A percentile compares a stretch with the other conserved stretches of the same genome.
phyloP scores from a whole-genome alignment of 2,888 invertebrate genomes.

The Lepidocyrtinus sp. region DNA sequence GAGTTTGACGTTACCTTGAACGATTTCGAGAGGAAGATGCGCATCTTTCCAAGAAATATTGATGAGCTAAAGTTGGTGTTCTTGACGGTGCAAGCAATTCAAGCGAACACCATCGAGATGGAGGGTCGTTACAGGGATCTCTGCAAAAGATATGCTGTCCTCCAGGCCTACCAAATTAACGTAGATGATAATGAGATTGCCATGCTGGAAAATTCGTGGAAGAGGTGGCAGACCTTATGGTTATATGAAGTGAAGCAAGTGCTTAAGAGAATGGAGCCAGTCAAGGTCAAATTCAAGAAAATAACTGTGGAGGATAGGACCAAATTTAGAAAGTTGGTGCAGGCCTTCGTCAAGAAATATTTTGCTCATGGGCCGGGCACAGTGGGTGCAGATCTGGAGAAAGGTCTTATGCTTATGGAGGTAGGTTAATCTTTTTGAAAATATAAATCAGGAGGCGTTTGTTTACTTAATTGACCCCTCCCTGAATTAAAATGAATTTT shows the following conservation, averaged over 20 bases:
- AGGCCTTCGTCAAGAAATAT: conserved; percentile 82
- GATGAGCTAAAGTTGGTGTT: conserved; percentile 89
- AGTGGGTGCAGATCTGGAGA: conserved; percentile 84
- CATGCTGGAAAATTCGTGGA: conserved; percentile 76
- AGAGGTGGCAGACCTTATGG: conserved; percentile 65
- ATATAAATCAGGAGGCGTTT: conserved; percentile 14
- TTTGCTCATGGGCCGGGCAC: conserved; percentile 85
- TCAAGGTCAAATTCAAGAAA: conserved; percentile 89
- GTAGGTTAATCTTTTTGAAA: conserved; percentile 71
- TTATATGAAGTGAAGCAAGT: conserved; percentile 72
- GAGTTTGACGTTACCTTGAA: conserved; percentile 76
- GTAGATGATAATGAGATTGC: conserved; percentile 77
- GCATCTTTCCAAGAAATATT: conserved; percentile 83
- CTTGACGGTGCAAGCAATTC: conserved; percentile 84
- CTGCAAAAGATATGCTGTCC: conserved; percentile 84
- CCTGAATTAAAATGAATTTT: too few relatives aligned
- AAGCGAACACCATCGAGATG: conserved; percentile 82
- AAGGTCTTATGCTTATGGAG: conserved; percentile 81
- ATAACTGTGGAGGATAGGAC: conserved; percentile 84
- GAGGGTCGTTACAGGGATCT: conserved; percentile 83
- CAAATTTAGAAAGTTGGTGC: conserved; percentile 77
- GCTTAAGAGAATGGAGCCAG: conserved; percentile 75
- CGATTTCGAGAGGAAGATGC: conserved; percentile 79
- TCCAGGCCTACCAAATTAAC: conserved; percentile 81
- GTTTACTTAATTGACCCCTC: too few relatives aligned